Base-by-base conservation (phyloP, 2,113 vertebrate species). In the Recurvirostra avosetta region DNA sequence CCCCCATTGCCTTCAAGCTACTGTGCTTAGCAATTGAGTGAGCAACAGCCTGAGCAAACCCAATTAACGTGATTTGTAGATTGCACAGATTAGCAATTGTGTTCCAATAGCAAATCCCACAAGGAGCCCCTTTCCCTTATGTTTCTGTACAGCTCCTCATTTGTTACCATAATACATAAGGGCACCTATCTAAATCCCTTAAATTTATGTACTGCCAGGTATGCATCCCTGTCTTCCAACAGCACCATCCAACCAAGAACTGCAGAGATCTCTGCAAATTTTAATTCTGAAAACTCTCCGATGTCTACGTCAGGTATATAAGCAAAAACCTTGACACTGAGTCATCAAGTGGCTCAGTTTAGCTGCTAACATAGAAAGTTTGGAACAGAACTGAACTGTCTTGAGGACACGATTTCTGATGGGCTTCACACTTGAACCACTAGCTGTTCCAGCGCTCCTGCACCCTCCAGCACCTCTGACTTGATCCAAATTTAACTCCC, bases 11-110 rank as follows among this genome's bases (percentile, higher is more conserved):
- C 77, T 97, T 71, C 92, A 86, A 95, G 93, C 87, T 95, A 94
- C 96, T 45, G 79, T 94, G 89, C 89, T 93, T 25, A 91, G 91
- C 71, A 88, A 71, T 93, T 2, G 25, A 86, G 74, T 82, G 79
- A 95, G 77, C 71, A 96, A 79, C 88, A 94, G 94, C 91, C 96
- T 80, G 82, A 97, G 91, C 90, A 96, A 97, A 97, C 90, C 84
- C 91, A 96, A 94, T 96, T 95, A 96, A 90, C 75, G 50, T 96
- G 81, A 88, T 94, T 90, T 96, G 95, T 65, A 97, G 92, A 96
- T 96, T 55, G 82, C 82, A 76, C 61, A 93, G 90, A 97, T 97
- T 92, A 97, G 92, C 43, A 89, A 88, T 82, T 84, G 61, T 55
- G 65, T 83, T 96, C 88, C 78, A 75, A 50, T 15, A 66, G 78